phyloP scores from a whole-genome alignment of 30 jellyfish, hydroid and myxozoan genomes.

The Cassiopea xamachana region DNA sequence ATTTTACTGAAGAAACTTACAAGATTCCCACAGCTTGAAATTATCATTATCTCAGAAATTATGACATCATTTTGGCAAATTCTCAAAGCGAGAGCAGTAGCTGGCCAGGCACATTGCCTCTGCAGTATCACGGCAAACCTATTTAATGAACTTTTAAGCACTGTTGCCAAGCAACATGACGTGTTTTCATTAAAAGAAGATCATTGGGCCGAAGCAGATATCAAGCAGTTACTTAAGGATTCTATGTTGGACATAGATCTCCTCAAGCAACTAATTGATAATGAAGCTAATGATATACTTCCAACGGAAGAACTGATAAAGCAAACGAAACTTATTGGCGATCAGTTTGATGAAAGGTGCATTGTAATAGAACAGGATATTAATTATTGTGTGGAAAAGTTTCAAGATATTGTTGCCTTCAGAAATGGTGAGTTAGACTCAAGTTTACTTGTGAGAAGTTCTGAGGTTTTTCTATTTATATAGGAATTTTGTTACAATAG shows the following conservation, averaged over 20 bases:
- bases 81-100: neutral
- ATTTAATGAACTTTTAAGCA: slow-evolving; percentile 41
- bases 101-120: neutral
- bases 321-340: slow-evolving; percentile 40
- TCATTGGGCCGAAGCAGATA: slow-evolving; percentile 70
- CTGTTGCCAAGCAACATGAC: slow-evolving; percentile 33
- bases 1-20: neutral
- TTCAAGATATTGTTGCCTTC: slow-evolving; percentile 19
- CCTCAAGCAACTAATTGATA: slow-evolving; percentile 21
- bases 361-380: slow-evolving; percentile 57
- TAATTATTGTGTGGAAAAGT: slow-evolving; percentile 54
- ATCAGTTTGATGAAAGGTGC: slow-evolving; percentile 60
- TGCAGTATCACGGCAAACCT: neutral
- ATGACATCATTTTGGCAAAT: slow-evolving; percentile 35
- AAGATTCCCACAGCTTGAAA: slow-evolving; percentile 46
- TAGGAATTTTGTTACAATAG: too few species aligned
- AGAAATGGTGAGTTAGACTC: slow-evolving; percentile 19
- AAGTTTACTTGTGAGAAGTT: neutral
- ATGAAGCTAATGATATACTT: slow-evolving; percentile 33
- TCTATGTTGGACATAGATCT: slow-evolving; percentile 68
- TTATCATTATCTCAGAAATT: slow-evolving; percentile 61
- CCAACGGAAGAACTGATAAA: slow-evolving; percentile 50
- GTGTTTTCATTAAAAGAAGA: slow-evolving; percentile 32
- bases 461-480: too few species aligned
- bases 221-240: slow-evolving; percentile 58